These are phyloP conservation scores for Abrostola tripartita DNA, from an alignment of 2,888 invertebrate species.

Conservation along the genomic window DNA sequence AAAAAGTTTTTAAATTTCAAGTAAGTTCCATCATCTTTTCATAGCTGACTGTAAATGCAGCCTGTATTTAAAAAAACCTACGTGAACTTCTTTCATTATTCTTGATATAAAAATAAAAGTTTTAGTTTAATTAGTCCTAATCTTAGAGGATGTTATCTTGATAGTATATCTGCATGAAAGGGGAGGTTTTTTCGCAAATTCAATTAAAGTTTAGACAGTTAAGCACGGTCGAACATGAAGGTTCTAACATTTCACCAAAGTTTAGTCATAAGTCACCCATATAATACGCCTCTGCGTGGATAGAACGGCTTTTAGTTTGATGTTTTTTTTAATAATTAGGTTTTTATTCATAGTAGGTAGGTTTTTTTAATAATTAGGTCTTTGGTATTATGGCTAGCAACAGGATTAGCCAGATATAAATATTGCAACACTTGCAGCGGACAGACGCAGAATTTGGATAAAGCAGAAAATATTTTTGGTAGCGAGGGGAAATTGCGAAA, in stretches of 20 bases:
- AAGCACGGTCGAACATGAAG: constrained; percentile 54
- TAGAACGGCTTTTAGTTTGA: constrained; percentile 20
- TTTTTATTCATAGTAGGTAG: not conserved
- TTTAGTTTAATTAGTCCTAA: constrained; percentile 49
- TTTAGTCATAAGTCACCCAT: constrained; percentile 57
- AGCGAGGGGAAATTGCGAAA: no score
- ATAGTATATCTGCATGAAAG: constrained; percentile 54
- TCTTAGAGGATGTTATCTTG: constrained; percentile 53
- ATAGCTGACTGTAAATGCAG: no score
- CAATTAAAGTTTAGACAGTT: constrained; percentile 69
- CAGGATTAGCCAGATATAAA: no score
- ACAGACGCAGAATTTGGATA: no score
- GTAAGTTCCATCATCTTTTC: no score
- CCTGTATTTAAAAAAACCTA: not conserved
- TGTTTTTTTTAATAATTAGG: constrained; percentile 9
- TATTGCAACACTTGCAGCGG: no score
- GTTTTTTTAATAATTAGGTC: constrained; percentile 6
- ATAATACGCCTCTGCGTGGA: constrained; percentile 30
- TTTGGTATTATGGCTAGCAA: no score
- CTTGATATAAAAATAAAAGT: constrained; percentile 20
- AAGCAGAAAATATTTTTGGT: no score
- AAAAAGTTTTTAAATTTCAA: no score
- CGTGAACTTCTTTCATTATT: constrained; percentile 11
- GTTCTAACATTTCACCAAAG: constrained; percentile 53
- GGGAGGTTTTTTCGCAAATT: constrained; percentile 59